A percentile compares a stretch with the other conserved stretches of the same genome.
These are phyloP conservation scores for Drosophila tropicalis DNA, from an alignment of 1,140 invertebrate species.

Conservation along the genomic window DNA sequence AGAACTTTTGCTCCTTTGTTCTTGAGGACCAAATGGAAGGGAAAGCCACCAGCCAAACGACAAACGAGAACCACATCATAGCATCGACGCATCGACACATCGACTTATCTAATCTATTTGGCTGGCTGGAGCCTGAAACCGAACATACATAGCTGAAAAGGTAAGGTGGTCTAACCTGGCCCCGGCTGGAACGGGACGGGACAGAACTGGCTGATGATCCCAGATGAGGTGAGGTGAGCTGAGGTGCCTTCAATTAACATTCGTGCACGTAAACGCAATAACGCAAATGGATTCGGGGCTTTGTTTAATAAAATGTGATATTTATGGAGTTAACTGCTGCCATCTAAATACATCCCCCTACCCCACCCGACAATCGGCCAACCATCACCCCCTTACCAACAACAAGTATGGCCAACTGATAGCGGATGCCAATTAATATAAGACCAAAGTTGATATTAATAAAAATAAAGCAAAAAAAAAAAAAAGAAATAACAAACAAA, in stretches of 20 bases:
- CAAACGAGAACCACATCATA: slow-evolving; percentile 9
- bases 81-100: slow-evolving; percentile 32
- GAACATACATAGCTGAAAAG: not conserved
- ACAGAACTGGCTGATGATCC: not conserved
- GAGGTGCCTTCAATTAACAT: slow-evolving; percentile 77
- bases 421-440: slow-evolving; percentile 71
- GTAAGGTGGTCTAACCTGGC: not conserved
- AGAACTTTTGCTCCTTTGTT: slow-evolving; percentile 10
- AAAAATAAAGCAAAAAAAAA: slow-evolving; percentile 57
- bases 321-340: slow-evolving; percentile 74
- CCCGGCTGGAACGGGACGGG: too few relatives aligned
- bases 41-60: slow-evolving; percentile 26
- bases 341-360: slow-evolving; percentile 21
- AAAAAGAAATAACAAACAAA: slow-evolving; percentile 26
- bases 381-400: not conserved
- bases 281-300: slow-evolving; percentile 77
- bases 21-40: slow-evolving; percentile 37
- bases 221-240: slow-evolving; percentile 35
- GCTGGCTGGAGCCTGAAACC: slow-evolving; percentile 11
- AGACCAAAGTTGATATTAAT: slow-evolving; percentile 61
- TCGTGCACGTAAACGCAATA: slow-evolving; percentile 78
- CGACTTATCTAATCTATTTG: slow-evolving; percentile 72
- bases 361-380: too few relatives aligned
- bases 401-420: slow-evolving; percentile 14
- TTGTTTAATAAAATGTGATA: slow-evolving; percentile 76